These are phyloP conservation scores for Iselma pallidipennis DNA, from an alignment of 2,888 invertebrate species.

Conservation along the genomic window DNA sequence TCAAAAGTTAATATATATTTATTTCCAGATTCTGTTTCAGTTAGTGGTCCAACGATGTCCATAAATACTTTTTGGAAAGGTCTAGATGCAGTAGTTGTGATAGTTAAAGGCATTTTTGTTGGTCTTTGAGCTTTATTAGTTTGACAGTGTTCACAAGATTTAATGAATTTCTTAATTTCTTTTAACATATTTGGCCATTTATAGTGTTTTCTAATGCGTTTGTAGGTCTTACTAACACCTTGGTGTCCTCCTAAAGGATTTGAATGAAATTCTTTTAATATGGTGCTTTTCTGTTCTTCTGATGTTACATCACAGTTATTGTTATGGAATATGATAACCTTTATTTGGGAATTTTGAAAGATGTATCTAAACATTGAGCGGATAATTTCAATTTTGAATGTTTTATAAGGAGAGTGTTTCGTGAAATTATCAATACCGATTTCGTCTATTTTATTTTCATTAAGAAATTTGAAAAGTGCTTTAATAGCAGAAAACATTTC, in stretches of 20 bases:
- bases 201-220: conserved; percentile 24
- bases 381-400: neutral
- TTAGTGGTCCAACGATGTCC: conserved; percentile 46
- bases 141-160: conserved; percentile 40
- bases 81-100: conserved; percentile 36
- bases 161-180: conserved; percentile 38
- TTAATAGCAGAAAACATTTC: neutral
- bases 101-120: no score
- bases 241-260: conserved; percentile 25
- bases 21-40: conserved; percentile 39
- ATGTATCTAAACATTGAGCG: conserved; percentile 1
- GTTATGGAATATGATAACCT: neutral
- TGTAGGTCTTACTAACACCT: conserved; percentile 24
- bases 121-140: conserved; percentile 33
- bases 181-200: conserved; percentile 38
- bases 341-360: conserved; percentile 2
- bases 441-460: neutral
- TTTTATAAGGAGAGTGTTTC: no score
- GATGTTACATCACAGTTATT: neutral
- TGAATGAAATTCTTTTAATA: conserved; percentile 28
- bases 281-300: conserved; percentile 12
- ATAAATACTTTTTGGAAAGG: conserved; percentile 40
- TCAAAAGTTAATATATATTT: conserved; percentile 46
- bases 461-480: neutral
- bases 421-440: no score